Evolutionary conservation across 2,797 vertebrate genomes (phyloP), one percentile per base, ranked within the genome.

Genomic region (Urocyon cinereoargenteus): DNA sequence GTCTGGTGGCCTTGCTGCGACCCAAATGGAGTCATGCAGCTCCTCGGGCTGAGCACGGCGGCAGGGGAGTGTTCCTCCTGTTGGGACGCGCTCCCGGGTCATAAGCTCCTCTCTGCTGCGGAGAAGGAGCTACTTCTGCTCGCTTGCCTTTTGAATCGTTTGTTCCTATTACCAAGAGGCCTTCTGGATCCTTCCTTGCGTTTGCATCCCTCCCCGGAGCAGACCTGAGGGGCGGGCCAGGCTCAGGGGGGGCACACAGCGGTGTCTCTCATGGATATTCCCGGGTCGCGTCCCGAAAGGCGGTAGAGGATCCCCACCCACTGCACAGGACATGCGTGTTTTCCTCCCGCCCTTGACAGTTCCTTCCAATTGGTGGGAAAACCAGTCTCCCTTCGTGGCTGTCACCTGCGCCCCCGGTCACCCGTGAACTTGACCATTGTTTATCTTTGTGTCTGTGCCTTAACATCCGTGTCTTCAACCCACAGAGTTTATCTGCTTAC

Each of bases 301-400:
- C 40, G n/a, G 15, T 40, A 2, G 36, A 36, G 2, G 14, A 0
- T 18, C 59, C 34, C 85, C 24, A 1, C 16, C 0, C 0, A 5
- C 21, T 3, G 3, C 31, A 0, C 0, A 0, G 64, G 68, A 6
- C 24, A 8, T 1, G 5, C 12, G 70, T 3, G 68, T 0, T 28
- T 26, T 10, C 2, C 53, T 19, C 28, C 5, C 0, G 2, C 2
- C 59, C 9, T 31, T 82, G 11, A 0, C 51, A 16, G 1, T 10
- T 5, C 3, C 0, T 1, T 34, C 53, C 59, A 10, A 0, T 22
- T 2, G 15, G 19, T 9, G 13, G 22, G 59, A n/a, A 84, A n/a
- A 7, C 11, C 9, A 6, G 1, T 3, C 0, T 6, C 26, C 61
- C 34, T 13, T 0, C 1, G 28, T 3, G 13, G 14, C 90, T 26